phyloP scores from a whole-genome alignment of 2,888 invertebrate species.

The Cosmia trapezina region DNA sequence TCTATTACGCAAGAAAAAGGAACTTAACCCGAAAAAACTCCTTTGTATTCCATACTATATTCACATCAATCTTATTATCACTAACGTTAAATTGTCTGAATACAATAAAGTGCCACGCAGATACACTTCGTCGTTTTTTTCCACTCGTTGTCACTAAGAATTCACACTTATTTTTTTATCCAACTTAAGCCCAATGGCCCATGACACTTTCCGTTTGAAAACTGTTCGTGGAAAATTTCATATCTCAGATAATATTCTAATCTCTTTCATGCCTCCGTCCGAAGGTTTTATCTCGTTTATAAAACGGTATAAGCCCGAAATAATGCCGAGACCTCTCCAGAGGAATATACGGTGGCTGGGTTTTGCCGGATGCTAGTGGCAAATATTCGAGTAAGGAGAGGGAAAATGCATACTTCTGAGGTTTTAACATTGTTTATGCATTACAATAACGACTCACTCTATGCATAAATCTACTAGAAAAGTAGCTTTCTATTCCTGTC shows the following conservation, averaged over 20 bases:
- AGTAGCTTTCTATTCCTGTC: not conserved
- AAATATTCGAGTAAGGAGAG: conserved; percentile 11
- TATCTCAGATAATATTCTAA: conserved; percentile 64
- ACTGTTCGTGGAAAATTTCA: conserved; percentile 51
- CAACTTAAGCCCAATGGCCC: conserved; percentile 50
- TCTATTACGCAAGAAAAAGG: conserved; percentile 29
- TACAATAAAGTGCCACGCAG: conserved; percentile 29
- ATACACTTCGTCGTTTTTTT: conserved; percentile 3
- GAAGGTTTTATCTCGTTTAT: conserved; percentile 68
- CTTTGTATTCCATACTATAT: conserved; percentile 17
- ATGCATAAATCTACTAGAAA: not conserved
- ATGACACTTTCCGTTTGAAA: conserved; percentile 57
- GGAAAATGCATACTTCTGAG: conserved; percentile 3
- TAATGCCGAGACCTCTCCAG: conserved; percentile 63
- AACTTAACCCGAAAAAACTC: conserved; percentile 7
- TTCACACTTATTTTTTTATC: conserved; percentile 24
- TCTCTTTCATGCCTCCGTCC: conserved; percentile 58
- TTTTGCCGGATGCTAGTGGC: not conserved
- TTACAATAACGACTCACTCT: not conserved
- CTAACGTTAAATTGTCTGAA: conserved; percentile 48
- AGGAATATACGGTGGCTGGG: conserved; percentile 45
- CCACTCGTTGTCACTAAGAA: not conserved
- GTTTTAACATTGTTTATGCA: not conserved
- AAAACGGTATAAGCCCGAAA: conserved; percentile 68
- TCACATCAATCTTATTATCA: conserved; percentile 23